phyloP scores from a whole-genome alignment of 2,113 vertebrate species.

The Scolopax mira region DNA sequence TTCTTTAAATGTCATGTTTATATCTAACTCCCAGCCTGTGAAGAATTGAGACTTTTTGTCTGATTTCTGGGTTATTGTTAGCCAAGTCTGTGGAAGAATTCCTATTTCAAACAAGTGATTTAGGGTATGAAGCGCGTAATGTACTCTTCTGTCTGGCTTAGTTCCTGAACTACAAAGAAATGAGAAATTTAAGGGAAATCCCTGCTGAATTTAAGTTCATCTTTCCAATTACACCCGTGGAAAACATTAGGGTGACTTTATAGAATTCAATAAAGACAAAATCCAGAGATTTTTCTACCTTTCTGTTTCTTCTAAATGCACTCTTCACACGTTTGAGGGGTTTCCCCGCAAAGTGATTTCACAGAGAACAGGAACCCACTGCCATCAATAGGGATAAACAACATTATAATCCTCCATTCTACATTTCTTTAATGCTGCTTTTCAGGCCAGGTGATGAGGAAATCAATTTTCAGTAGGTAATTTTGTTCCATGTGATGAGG shows the following conservation, averaged over 20 bases:
- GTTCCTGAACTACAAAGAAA: not conserved
- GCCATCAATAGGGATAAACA: not conserved
- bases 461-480: not conserved
- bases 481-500: not conserved
- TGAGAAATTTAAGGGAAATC: not conserved
- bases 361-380: not conserved
- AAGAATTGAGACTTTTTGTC: not conserved
- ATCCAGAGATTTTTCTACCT: not conserved
- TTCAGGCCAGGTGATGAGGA: not conserved
- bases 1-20: not conserved
- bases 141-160: not conserved
- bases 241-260: not conserved
- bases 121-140: not conserved
- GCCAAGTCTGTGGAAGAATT: not conserved
- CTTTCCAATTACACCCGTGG: not conserved
- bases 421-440: not conserved
- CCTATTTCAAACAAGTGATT: not conserved
- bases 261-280: not conserved
- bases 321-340: not conserved
- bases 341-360: not conserved
- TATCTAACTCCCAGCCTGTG: not conserved
- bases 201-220: not conserved
- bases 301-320: not conserved
- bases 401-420: not conserved
- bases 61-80: not conserved